A percentile compares a stretch with the other conserved stretches of the same genome.
phyloP scores from a whole-genome alignment of 2,113 vertebrate species.

The Bufo gargarizans region DNA sequence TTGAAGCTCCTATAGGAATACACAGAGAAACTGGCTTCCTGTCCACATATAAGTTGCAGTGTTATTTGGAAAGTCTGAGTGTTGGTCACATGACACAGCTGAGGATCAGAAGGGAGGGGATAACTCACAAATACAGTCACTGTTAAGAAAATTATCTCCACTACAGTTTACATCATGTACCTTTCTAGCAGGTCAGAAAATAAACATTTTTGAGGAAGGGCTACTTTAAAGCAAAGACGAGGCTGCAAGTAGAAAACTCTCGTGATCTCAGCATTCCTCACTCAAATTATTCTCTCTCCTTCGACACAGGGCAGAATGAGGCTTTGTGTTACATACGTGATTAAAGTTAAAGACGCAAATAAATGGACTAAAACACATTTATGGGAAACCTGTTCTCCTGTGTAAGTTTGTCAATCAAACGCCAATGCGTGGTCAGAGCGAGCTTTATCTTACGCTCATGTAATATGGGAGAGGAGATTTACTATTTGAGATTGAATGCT shows the following conservation, averaged over 20 bases:
- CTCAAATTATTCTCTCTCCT: conserved; percentile 5
- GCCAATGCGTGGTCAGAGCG: neutral
- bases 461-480: conserved; percentile 55
- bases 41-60: too few species aligned
- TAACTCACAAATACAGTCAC: too few species aligned
- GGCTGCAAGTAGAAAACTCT: neutral
- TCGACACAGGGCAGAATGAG: neutral
- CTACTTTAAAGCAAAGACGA: neutral
- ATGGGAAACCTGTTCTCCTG: conserved; percentile 20
- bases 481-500: conserved; percentile 56
- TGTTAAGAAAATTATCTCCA: too few species aligned
- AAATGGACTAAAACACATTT: conserved; percentile 50
- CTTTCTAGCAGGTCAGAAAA: too few species aligned
- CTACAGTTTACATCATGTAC: too few species aligned
- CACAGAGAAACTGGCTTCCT: too few species aligned
- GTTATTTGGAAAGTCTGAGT: too few species aligned
- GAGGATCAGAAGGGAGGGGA: too few species aligned
- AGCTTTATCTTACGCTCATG: conserved; percentile 27
- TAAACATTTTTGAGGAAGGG: too few species aligned
- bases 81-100: too few species aligned
- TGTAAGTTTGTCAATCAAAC: conserved; percentile 51
- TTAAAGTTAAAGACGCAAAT: conserved; percentile 31
- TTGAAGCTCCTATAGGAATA: too few species aligned
- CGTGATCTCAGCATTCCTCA: conserved; percentile 5
- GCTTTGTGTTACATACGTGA: conserved; percentile 34